Evolutionary conservation across 2,797 vertebrate species (phyloP).

Genomic region (Serranus cabrilla): DNA sequence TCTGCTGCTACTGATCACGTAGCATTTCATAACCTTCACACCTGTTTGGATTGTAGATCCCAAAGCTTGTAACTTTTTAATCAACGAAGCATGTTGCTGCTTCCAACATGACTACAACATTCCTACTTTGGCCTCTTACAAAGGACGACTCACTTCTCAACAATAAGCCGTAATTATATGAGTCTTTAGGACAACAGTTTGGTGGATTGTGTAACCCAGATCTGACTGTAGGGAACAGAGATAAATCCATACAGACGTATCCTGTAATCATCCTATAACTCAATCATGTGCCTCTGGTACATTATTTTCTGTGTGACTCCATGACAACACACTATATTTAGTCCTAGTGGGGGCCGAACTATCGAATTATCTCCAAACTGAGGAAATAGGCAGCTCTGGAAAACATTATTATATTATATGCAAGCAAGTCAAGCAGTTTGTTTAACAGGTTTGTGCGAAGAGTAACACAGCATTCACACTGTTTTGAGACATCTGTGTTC

Average conservation of each 20-base stretch:
- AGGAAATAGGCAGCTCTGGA: slow-evolving; percentile 4
- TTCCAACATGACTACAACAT: neutral
- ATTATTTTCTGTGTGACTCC: slow-evolving; percentile 12
- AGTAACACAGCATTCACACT: slow-evolving; percentile 4
- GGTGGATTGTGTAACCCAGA: neutral
- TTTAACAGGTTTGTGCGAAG: slow-evolving; percentile 7
- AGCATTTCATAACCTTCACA: neutral
- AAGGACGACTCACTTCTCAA: neutral
- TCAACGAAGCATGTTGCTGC: neutral
- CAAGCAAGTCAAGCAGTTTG: slow-evolving; percentile 1
- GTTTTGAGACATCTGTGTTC: slow-evolving; percentile 11
- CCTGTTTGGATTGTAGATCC: slow-evolving; percentile 7
- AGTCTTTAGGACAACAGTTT: neutral
- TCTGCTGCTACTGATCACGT: neutral
- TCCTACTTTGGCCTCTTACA: no score
- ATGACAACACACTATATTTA: slow-evolving; percentile 37
- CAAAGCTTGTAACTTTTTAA: neutral
- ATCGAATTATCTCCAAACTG: neutral
- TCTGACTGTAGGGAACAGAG: neutral
- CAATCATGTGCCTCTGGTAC: slow-evolving; percentile 2
- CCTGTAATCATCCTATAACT: slow-evolving; percentile 19
- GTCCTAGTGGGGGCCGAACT: neutral
- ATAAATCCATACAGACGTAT: neutral
- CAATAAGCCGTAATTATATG: neutral
- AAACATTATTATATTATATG: neutral